Conservation (phyloP, 1,140 invertebrate species). For the Trichomalopsis sarcophagae region DNA sequence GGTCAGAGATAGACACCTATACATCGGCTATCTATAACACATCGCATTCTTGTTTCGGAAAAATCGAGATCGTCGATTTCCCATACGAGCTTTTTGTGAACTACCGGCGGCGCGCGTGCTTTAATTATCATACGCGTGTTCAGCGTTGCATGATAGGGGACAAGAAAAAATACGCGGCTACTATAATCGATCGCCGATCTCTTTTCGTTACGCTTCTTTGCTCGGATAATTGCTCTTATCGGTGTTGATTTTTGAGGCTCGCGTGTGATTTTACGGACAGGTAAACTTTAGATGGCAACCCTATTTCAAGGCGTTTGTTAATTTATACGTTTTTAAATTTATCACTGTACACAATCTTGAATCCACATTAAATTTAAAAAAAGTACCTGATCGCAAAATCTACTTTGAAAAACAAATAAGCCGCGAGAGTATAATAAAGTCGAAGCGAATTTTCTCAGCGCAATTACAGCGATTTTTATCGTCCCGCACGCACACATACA, state of each 20-base stretch:
- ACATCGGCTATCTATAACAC: not conserved
- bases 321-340: no score
- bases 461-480: conserved; percentile 47
- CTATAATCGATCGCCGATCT: conserved; percentile 21
- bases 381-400: not conserved
- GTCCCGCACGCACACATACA: not conserved
- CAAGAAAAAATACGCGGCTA: not conserved
- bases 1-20: conserved; percentile 7
- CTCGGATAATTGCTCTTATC: conserved; percentile 25
- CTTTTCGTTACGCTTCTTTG: conserved; percentile 12
- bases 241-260: not conserved
- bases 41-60: conserved; percentile 26
- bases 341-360: no score
- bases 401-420: conserved; percentile 29
- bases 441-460: conserved; percentile 29
- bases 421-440: not conserved
- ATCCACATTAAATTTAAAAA: not conserved
- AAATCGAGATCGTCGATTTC: conserved; percentile 29
- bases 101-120: not conserved
- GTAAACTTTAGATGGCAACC: no score
- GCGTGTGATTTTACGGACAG: not conserved
- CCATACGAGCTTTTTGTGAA: not conserved
- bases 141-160: not conserved
- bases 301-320: no score
- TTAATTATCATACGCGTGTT: not conserved